A percentile compares a stretch with the other conserved stretches of the same genome.
phyloP scores from a whole-genome alignment of 2,797 vertebrate genomes.

The Notamacropus eugenii region DNA sequence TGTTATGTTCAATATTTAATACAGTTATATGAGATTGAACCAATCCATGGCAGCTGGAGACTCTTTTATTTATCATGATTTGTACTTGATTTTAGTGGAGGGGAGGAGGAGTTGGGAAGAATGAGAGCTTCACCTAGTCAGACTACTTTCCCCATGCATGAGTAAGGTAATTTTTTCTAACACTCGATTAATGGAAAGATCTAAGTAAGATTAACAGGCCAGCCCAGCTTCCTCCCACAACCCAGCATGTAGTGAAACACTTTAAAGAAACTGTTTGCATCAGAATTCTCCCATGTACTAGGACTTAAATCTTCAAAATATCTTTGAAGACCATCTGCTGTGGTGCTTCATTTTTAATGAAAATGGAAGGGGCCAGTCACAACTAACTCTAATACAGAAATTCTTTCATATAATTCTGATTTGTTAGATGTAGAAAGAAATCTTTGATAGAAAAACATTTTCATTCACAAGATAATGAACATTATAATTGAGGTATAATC shows the following conservation, averaged over 20 bases:
- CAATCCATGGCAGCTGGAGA: conserved; percentile 49
- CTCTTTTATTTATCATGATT: conserved; percentile 60
- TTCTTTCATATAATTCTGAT: conserved; percentile 62
- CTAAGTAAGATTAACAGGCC: conserved; percentile 77
- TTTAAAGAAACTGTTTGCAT: conserved; percentile 76
- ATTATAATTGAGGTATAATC: conserved; percentile 50
- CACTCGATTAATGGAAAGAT: conserved; percentile 76
- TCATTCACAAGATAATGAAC: conserved; percentile 67
- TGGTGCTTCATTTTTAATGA: conserved; percentile 83
- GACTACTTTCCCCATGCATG: conserved; percentile 70
- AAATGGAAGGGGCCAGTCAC: conserved; percentile 77
- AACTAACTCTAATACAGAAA: conserved; percentile 72
- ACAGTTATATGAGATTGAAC: conserved; percentile 58
- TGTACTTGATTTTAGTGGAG: conserved; percentile 56
- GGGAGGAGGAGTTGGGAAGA: conserved; percentile 65
- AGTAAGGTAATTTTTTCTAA: conserved; percentile 77
- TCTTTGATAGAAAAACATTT: conserved; percentile 72
- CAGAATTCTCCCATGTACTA: conserved; percentile 81
- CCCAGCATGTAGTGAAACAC: conserved; percentile 60
- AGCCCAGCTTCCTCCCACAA: conserved; percentile 72
- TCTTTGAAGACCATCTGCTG: conserved; percentile 82
- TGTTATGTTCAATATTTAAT: conserved; percentile 71
- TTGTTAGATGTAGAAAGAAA: conserved; percentile 73
- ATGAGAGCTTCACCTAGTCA: conserved; percentile 66
- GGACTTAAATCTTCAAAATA: conserved; percentile 82